A percentile compares a stretch with the other conserved stretches of the same genome.
Evolutionary conservation across 2,888 invertebrate genomes (phyloP).

Genomic region (Pristionchus japonicus): DNA sequence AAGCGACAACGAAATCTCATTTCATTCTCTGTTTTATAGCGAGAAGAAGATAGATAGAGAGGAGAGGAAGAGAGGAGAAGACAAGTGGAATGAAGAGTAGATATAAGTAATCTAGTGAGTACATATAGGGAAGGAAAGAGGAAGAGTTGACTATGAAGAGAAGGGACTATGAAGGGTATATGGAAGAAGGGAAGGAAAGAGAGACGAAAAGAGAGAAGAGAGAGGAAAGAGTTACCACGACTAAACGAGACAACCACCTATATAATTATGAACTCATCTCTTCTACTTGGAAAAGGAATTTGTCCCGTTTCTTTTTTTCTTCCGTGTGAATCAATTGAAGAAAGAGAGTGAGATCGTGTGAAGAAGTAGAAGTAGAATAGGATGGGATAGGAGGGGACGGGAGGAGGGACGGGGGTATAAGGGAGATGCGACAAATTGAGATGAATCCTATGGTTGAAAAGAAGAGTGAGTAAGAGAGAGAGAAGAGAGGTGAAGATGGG

Average conservation of each 20-base stretch:
- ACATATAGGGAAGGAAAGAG: neutral
- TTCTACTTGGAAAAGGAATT: neutral
- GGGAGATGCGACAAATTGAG: neutral
- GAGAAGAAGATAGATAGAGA: neutral
- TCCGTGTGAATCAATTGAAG: neutral
- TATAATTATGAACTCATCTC: conserved; percentile 2
- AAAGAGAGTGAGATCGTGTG: neutral
- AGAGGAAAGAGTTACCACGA: neutral
- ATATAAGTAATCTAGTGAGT: neutral
- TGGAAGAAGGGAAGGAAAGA: neutral
- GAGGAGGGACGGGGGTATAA: too few relatives aligned
- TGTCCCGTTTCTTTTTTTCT: neutral
- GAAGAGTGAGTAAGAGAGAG: neutral
- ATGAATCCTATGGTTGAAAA: neutral
- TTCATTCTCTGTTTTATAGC: neutral
- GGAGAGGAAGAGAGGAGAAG: neutral
- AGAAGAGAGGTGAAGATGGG: neutral
- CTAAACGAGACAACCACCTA: neutral
- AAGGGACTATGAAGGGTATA: too few relatives aligned
- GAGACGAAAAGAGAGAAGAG: neutral
- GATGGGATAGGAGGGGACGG: too few relatives aligned
- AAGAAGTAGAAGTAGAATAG: too few relatives aligned
- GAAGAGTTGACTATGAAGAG: neutral
- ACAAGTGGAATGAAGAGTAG: neutral
- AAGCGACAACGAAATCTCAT: neutral